Evolutionary conservation across 2,113 vertebrate species (phyloP), one percentile per base, ranked within the genome.

Genomic region (Hiodon tergisus): DNA sequence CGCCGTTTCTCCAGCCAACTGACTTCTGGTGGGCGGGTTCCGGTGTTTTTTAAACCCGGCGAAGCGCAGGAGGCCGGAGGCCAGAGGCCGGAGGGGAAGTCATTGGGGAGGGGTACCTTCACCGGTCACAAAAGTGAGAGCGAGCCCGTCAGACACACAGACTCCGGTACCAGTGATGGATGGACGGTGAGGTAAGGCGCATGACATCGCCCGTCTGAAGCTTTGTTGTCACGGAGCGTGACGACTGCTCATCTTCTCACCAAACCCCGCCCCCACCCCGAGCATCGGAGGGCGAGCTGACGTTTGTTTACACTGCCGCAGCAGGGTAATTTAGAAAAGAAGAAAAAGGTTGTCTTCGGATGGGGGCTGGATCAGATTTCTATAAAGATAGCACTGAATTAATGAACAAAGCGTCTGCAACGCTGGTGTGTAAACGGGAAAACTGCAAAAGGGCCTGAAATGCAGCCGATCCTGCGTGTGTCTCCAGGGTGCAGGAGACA

Each of bases 281-380:
- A 84, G 83, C 89, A 89, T 89, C 88, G 88, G 83, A 89, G 88
- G 89, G 87, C 89, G 88, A 87, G 88, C 88, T 85, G 85, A 81
- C 82, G 85, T 87, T 87, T 91, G 88, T 90, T 91, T 89, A 91
- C 90, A 80, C 87, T 87, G 88, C 85, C 82, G 78, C 85, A 76
- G 84, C 68, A 83, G 85, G 86, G 84, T 87, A 86, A 90, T 89
- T 90, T 89, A 90, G 86, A 86, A 84, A 79, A 80, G 8, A 46
- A 55, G 54, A 48, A 65, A 31, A 65, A 78, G 83, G 77, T 82
- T 78, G 83, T 82, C 85, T 82, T 67, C 59, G 76, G 85, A 80
- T 77, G 80, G 83, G 80, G 78, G 8, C 53, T 13, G 66, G 85
- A 77, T 91, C 89, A 65, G 80, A 86, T 90, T 91, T 88, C 88